Base-by-base conservation (phyloP, 2,113 vertebrate genomes). In the Glaucomys volans region DNA sequence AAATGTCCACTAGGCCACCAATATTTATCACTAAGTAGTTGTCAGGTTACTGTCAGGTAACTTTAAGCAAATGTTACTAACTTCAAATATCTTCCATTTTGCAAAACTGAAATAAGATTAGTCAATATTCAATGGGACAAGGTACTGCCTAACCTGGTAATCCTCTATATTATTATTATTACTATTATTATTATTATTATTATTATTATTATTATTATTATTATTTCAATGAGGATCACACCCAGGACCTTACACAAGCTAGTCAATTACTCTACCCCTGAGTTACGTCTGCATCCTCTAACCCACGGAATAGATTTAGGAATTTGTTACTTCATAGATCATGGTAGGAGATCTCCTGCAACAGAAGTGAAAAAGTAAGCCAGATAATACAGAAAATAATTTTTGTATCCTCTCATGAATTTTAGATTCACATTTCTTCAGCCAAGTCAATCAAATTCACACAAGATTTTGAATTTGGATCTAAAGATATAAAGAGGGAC, bases 61-160 rank as follows among this genome's bases (percentile, higher is more conserved):
- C 37, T 50, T 75, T 44, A 75, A 75, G 9, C 32, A 50, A 92
- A 52, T 32, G 11, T 76, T 67, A 32, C 20, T 13, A 52, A 83
- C 92, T 22, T 87, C 75, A 94, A 92, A 71, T 82, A 71, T 66
- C 79, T 93, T 57, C 20, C 40, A 24, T 89, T 74, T 95, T 85
- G 8, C 87, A 86, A 94, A 92, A 82, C 4, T 16, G 14, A 90
- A 90, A 20, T 52, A 35, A 75, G 20, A 8, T 75, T 32, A 80
- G 30, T 22, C 5, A 35, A 77, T 10, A 62, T 67, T 74, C n/a
- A n/a, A n/a, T n/a, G 28, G 14, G 32, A 90, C 6, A 35, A 82
- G 7, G 32, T 84, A 37, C 35, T 77, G 10, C 35, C 14, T 52
- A 82, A 7, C 1, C 37, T 28, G 12, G 24, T 9, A 72, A 62